Evolutionary conservation across 2,113 vertebrate genomes (phyloP).

Genomic region (Leiothrix lutea): DNA sequence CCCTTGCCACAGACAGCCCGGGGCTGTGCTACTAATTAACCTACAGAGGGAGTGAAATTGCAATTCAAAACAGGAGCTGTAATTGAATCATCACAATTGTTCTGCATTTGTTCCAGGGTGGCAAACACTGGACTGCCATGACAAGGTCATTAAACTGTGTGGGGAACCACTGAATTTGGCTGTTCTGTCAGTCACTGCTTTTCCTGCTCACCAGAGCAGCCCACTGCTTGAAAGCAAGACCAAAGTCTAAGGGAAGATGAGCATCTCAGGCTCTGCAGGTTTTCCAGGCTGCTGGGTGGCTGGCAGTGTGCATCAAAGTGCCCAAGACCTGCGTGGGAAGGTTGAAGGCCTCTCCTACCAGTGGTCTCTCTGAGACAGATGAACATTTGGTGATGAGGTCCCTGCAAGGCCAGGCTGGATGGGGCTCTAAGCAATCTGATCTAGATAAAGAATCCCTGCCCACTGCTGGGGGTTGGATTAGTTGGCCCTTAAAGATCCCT

Average conservation of each 20-base stretch:
- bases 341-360: neutral
- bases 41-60: constrained; percentile 62
- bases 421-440: neutral
- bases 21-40: constrained; percentile 72
- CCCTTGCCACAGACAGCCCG: neutral
- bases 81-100: constrained; percentile 67
- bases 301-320: rapidly evolving
- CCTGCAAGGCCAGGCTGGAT: neutral
- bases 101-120: constrained; percentile 50
- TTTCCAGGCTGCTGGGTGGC: neutral
- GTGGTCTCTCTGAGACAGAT: neutral
- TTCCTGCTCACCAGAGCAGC: neutral
- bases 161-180: neutral
- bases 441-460: neutral
- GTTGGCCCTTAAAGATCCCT: neutral
- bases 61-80: constrained; percentile 49
- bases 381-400: neutral
- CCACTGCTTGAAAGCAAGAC: neutral
- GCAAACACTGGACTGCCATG: neutral
- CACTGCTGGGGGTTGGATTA: neutral
- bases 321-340: neutral
- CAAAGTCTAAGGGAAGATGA: neutral
- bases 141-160: constrained; percentile 13
- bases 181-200: neutral
- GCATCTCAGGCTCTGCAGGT: rapidly evolving